Evolutionary conservation across 2,113 vertebrate species (phyloP), one percentile per base, ranked within the genome.

Genomic region (Hippolais icterina): DNA sequence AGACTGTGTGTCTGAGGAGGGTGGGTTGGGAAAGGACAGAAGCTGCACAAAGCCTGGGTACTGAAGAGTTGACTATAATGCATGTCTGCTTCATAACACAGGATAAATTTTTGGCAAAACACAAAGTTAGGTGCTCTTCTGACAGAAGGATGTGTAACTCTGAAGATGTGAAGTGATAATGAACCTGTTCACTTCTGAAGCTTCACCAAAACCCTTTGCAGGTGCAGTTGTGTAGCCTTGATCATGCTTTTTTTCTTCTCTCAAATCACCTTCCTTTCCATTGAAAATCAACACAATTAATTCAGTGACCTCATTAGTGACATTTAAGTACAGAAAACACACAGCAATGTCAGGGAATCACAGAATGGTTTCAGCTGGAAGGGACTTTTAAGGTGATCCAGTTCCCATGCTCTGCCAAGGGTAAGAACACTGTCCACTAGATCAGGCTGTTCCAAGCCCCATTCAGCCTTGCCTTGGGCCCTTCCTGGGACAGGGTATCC

Each of bases 171-270:
- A 82, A 46, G 24, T 14, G 20, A 12, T 12, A 37, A 52, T 27
- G 56, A 50, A 28, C 7, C 15, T 39, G 42, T 33, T 13, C 15
- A 35, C n/a, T 49, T 53, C 14, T 0, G 0, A 83, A 56, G 15
- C 21, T 22, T 47, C 35, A 53, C 35, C 33, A 39, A 56, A 75
- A 52, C 12, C 33, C 31, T 49, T 3, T n/a, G 25, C 1, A 44
- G 17, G 25, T 11, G 1, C 3, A 82, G 7, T 46, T 37, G 22
- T 1, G 0, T 23, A 39, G 37, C 37, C 39, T 39, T 4, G 0
- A 23, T 27, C 17, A 7, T 4, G 2, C 9, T 21, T 75, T 72
- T 49, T 65, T 42, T 0, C 17, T 23, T 27, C 25, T 27, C 25
- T 39, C 5, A 3, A 24, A 22, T 21, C 2, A 0, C 28, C 21